Conservation (phyloP, 2,797 vertebrate species). For the Vireo griseus region DNA sequence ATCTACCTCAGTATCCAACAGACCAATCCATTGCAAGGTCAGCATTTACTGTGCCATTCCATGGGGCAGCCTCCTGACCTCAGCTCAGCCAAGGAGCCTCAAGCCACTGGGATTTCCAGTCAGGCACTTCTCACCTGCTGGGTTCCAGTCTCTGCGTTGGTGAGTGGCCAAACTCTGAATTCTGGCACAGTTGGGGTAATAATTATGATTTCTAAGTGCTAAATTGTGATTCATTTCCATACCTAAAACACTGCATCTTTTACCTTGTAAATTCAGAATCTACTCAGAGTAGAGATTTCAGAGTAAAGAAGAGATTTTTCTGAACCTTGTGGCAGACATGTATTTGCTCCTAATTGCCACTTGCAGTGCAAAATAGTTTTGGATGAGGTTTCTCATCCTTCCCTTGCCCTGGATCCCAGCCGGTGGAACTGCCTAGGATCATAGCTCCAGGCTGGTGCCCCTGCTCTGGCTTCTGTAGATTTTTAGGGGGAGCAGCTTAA, state of each 20-base stretch:
- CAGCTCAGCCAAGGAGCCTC: not conserved
- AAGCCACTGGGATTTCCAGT: not conserved
- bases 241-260: not conserved
- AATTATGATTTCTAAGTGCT: not conserved
- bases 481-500: not conserved
- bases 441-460: not conserved
- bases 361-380: not conserved
- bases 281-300: not conserved
- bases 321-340: not conserved
- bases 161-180: not conserved
- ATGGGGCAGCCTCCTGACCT: not conserved
- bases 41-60: not conserved
- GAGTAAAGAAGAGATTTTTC: not conserved
- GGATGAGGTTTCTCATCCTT: not conserved
- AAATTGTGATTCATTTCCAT: not conserved
- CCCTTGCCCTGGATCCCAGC: too few relatives aligned
- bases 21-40: not conserved
- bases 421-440: not conserved
- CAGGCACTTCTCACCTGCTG: not conserved
- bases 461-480: not conserved
- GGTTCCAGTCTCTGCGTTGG: not conserved
- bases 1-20: not conserved
- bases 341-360: not conserved
- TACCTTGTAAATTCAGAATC: not conserved
- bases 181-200: not conserved